A percentile compares a stretch with the other conserved stretches of the same genome.
These are phyloP conservation scores for Meteorus colon DNA, from an alignment of 2,888 invertebrate species.

Conservation along the genomic window DNA sequence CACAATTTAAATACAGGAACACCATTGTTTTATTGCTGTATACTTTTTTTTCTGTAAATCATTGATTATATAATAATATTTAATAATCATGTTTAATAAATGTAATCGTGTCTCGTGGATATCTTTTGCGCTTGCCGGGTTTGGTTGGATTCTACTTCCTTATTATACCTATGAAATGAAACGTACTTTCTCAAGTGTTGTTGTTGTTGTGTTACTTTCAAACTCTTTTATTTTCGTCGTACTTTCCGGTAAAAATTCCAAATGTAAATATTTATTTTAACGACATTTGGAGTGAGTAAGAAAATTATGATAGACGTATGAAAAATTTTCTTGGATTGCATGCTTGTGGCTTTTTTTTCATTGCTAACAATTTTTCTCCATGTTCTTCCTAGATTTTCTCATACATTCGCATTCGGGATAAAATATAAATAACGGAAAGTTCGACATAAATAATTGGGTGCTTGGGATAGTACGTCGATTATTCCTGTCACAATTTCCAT, in stretches of 20 bases:
- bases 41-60: conserved; percentile 68
- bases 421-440: conserved; percentile 28
- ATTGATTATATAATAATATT: conserved; percentile 69
- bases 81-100: conserved; percentile 73
- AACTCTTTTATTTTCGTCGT: conserved; percentile 42
- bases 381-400: conserved; percentile 23
- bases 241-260: conserved; percentile 38
- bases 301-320: background rate
- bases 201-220: conserved; percentile 34
- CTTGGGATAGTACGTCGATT: conserved; percentile 65
- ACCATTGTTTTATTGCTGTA: conserved; percentile 55
- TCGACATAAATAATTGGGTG: conserved; percentile 28
- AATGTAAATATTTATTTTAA: conserved; percentile 37
- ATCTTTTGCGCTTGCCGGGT: conserved; percentile 73
- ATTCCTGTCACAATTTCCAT: conserved; percentile 65
- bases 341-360: conserved; percentile 19
- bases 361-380: conserved; percentile 28
- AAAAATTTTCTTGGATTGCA: background rate
- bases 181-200: conserved; percentile 65
- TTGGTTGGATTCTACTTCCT: conserved; percentile 71
- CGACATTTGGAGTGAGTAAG: background rate
- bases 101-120: conserved; percentile 72
- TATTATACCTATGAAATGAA: conserved; percentile 70
- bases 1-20: conserved; percentile 34
- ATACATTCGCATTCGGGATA: background rate